Conservation (phyloP, 2,888 invertebrate genomes). For the Apocheima hispidaria region DNA sequence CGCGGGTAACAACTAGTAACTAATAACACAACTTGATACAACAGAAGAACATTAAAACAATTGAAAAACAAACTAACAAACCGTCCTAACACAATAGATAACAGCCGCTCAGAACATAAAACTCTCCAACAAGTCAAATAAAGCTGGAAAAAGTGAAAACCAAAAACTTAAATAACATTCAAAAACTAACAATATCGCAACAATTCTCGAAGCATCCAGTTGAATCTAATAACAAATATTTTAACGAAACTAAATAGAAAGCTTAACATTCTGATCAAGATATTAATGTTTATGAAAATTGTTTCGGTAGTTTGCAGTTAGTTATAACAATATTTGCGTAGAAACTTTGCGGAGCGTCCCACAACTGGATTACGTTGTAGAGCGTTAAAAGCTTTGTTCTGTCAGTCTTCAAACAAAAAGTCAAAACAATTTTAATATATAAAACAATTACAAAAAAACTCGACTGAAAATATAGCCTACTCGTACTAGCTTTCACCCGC, state of each 20-base stretch:
- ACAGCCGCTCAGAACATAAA: slow-evolving; percentile 4
- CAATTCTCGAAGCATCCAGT: slow-evolving; percentile 16
- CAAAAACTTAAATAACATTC: slow-evolving; percentile 19
- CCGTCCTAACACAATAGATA: neutral
- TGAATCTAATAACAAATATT: slow-evolving; percentile 30
- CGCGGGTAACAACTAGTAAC: no score
- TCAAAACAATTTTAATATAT: neutral
- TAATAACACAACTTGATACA: no score
- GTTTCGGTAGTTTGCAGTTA: slow-evolving; percentile 37
- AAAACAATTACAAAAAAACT: no score
- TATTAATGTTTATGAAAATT: slow-evolving; percentile 44
- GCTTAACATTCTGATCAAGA: slow-evolving; percentile 37
- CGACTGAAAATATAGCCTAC: neutral
- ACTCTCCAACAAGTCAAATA: neutral
- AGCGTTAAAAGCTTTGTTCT: slow-evolving; percentile 8
- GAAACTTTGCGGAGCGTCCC: slow-evolving; percentile 25
- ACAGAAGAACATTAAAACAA: neutral
- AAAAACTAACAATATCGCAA: slow-evolving; percentile 20
- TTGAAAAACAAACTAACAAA: neutral
- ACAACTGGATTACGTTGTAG: slow-evolving; percentile 24
- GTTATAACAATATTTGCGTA: slow-evolving; percentile 38
- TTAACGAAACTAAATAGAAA: slow-evolving; percentile 27
- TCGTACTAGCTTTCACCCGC: no score
- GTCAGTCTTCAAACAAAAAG: neutral
- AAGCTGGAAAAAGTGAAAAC: slow-evolving; percentile 16